phyloP scores from a whole-genome alignment of 1,140 invertebrate genomes.

The Zaprionus ghesquierei region DNA sequence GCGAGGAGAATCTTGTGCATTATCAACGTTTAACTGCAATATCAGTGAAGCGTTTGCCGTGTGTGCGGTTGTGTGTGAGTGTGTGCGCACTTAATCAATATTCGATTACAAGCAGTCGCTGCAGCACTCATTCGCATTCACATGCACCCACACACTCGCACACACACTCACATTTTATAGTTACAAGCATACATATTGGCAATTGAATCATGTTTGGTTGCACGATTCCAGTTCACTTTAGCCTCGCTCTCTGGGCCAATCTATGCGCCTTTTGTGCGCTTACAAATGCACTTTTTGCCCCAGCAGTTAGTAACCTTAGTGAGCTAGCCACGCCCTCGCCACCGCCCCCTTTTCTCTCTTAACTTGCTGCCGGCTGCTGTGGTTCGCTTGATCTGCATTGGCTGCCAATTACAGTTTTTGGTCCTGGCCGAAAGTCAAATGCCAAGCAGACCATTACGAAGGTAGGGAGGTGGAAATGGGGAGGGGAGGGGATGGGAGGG shows the following conservation, averaged over 20 bases:
- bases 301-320: conserved; percentile 23
- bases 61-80: background rate
- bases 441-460: conserved; percentile 33
- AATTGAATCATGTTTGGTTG: conserved; percentile 67
- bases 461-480: background rate
- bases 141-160: conserved; percentile 1
- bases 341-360: background rate
- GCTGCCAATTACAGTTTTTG: conserved; percentile 54
- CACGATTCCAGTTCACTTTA: background rate
- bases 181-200: conserved; percentile 52
- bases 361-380: background rate
- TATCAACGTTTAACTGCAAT: conserved; percentile 76
- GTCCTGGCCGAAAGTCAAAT: conserved; percentile 39
- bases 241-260: background rate
- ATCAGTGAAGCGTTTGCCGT: conserved; percentile 51
- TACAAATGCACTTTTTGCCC: conserved; percentile 39
- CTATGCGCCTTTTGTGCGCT: conserved; percentile 43
- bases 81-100: conserved; percentile 73
- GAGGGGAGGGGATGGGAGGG: background rate
- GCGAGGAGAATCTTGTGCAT: conserved; percentile 44
- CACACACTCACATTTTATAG: conserved; percentile 20
- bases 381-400: conserved; percentile 40
- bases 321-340: background rate
- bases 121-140: background rate
- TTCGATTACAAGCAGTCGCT: conserved; percentile 62